phyloP scores from a whole-genome alignment of 2,113 vertebrate species.

The Balaeniceps rex region DNA sequence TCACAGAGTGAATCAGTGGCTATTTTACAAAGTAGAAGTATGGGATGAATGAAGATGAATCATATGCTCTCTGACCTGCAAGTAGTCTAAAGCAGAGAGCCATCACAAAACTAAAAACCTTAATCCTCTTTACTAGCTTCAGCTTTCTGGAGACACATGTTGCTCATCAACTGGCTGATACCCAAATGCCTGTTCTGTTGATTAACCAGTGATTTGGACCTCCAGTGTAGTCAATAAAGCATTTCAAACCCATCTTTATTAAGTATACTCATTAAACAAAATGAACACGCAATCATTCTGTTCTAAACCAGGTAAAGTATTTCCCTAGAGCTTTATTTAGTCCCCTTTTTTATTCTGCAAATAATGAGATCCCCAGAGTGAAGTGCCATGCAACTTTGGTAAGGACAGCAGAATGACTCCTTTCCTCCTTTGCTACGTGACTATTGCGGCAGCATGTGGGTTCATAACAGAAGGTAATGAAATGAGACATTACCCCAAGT shows the following conservation, averaged over 20 bases:
- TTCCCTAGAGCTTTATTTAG: background rate
- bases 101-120: background rate
- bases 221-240: background rate
- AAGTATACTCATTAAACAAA: background rate
- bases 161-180: background rate
- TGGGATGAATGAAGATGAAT: background rate
- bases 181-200: background rate
- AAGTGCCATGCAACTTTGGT: background rate
- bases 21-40: background rate
- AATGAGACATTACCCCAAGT: background rate
- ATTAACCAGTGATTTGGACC: background rate
- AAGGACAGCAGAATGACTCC: background rate
- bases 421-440: fast-evolving
- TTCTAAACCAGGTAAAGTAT: background rate
- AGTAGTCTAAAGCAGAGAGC: background rate
- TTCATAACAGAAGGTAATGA: background rate
- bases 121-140: background rate
- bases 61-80: background rate
- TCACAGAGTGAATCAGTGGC: background rate
- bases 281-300: background rate
- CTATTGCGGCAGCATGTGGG: fast-evolving
- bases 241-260: background rate
- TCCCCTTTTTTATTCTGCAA: background rate
- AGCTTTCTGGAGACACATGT: background rate
- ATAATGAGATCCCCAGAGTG: background rate